Evolutionary conservation across 1,140 invertebrate genomes (phyloP), one percentile per base, ranked within the genome.

Genomic region (Caenorhabditis inopinata): DNA sequence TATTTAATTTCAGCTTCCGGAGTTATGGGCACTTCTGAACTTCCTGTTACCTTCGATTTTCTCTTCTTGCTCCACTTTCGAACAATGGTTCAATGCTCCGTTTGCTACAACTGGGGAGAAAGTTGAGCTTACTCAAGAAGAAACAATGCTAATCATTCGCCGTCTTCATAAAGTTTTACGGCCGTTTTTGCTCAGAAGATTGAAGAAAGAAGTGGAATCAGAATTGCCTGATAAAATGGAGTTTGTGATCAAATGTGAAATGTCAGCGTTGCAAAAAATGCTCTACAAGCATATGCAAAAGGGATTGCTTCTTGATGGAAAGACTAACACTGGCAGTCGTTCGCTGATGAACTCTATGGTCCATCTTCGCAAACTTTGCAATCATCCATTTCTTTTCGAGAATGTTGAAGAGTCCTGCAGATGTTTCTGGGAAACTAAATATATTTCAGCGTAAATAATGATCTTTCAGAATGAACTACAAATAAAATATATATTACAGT

Each of bases 271-370:
- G 35, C 97, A 99, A 89, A 92, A 97, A 82, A 98, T 93, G 90
- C 91, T 99, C 2, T 99, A 99, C 90, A 97, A 99, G 58, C 96
- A 98, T 88, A 98, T 99, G 96, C 95, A 98, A 42, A 88, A 88
- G 29, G 87, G 87, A 1, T 73, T 87, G 32, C 85, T 88, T 6
- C 87, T 88, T 21, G 87, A 88, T 75, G 78, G 78, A 11, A 85
- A 84, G 62, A 84, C 62, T 4, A 38, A 32, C 16, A 42, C 49
- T 74, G 95, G 95, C 80, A 95, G 95, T 88, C 94, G 95, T 89
- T 94, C 96, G 5, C 90, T 99, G n/a, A 98, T 98, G 96, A 99
- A 99, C 89, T 98, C 96, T 0, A 97, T 99, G 86, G 96, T 99
- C 84, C 97, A 99, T 89, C 90, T 99, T 81, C 91, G 96, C 73